phyloP scores from a whole-genome alignment of 2,113 vertebrate species.

The Cettia cetti region DNA sequence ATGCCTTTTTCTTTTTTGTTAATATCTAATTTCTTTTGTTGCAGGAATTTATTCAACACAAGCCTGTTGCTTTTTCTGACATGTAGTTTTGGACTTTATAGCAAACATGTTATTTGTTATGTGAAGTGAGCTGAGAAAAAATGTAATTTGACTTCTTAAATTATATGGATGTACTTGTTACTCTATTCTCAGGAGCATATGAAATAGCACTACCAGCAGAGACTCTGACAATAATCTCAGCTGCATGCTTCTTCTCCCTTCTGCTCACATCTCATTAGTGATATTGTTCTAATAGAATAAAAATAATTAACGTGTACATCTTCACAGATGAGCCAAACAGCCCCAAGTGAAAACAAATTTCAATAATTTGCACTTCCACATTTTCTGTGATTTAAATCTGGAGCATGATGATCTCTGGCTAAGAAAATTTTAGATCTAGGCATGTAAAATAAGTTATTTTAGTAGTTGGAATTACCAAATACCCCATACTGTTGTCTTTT shows the following conservation, averaged over 20 bases:
- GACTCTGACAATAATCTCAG: not conserved
- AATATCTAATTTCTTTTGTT: not conserved
- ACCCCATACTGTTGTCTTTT: conserved; percentile 50
- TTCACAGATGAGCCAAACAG: not conserved
- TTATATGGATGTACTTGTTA: not conserved
- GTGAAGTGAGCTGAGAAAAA: not conserved
- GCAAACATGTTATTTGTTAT: not conserved
- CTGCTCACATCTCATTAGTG: not conserved
- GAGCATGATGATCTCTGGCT: not conserved
- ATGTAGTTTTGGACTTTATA: not conserved
- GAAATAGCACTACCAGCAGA: not conserved
- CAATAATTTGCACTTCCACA: not conserved
- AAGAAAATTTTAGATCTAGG: not conserved
- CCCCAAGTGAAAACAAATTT: not conserved
- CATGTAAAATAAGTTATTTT: not conserved
- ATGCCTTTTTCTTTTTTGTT: not conserved
- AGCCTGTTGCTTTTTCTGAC: not conserved
- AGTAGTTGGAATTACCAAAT: conserved; percentile 23
- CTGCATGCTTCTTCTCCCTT: not conserved
- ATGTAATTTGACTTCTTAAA: not conserved
- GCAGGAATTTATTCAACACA: not conserved
- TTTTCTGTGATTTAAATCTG: conserved; percentile 6
- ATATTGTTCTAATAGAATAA: conserved; percentile 16
- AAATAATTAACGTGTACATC: conserved; percentile 43
- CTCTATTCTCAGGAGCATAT: not conserved